Percentiles rank a stretch among this genome's conserved stretches.
Evolutionary conservation across 2,888 invertebrate species (phyloP).

Genomic region (Yponomeuta plumbellus): DNA sequence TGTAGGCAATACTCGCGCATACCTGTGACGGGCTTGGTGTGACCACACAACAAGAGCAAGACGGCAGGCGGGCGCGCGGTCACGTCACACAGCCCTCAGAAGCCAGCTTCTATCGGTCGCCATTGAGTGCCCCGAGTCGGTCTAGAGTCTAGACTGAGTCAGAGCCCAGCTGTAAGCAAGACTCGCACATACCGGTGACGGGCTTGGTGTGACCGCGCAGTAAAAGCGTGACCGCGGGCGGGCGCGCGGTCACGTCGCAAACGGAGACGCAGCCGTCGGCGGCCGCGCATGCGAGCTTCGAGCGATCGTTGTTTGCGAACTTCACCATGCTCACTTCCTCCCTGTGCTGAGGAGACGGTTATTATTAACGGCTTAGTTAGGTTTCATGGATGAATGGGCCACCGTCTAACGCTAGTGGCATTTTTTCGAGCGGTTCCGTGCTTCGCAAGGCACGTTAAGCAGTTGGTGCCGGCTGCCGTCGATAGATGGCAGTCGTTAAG

Average conservation of each 20-base stretch:
- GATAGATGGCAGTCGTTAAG: no score
- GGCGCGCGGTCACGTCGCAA: constrained; percentile 83
- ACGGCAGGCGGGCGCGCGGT: constrained; percentile 81
- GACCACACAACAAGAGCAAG: constrained; percentile 83
- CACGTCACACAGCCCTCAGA: no score
- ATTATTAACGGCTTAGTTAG: no score
- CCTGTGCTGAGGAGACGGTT: constrained; percentile 66
- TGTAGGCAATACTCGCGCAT: constrained; percentile 21
- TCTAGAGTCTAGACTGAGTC: no score
- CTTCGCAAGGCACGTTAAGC: no score
- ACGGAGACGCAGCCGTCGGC: constrained; percentile 87
- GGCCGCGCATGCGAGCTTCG: constrained; percentile 86
- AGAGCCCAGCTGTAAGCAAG: no score
- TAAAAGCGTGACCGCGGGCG: constrained; percentile 82
- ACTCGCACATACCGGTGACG: constrained; percentile 78
- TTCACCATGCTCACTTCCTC: constrained; percentile 86
- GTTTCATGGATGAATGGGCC: no score
- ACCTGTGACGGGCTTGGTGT: constrained; percentile 85
- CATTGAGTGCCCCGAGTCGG: no score
- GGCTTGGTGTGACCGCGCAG: constrained; percentile 86
- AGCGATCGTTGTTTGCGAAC: constrained; percentile 90
- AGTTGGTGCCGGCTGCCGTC: no score
- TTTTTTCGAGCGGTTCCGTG: no score
- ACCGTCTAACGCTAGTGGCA: no score
- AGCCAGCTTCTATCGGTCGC: no score